These are phyloP conservation scores for Pachyuromys duprasi DNA, from an alignment of 2,797 vertebrate species.

Conservation along the genomic window DNA sequence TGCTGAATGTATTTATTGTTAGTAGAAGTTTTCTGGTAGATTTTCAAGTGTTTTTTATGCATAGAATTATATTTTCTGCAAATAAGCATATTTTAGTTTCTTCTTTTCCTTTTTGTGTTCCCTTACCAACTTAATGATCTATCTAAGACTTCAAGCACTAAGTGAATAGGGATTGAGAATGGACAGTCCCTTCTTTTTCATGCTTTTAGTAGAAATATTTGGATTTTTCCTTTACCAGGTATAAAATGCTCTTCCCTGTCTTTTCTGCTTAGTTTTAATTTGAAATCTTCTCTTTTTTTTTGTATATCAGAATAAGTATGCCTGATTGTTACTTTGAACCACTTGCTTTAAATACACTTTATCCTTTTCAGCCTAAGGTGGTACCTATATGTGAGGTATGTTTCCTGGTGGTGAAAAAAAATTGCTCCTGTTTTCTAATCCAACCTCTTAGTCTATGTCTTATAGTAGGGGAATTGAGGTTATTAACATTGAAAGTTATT, in stretches of 20 bases:
- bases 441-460: background rate
- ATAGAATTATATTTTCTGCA: background rate
- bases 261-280: background rate
- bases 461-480: background rate
- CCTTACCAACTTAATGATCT: background rate
- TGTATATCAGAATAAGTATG: background rate
- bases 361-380: background rate
- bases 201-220: background rate
- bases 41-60: background rate
- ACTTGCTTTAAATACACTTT: background rate
- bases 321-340: background rate
- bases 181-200: background rate
- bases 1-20: background rate
- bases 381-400: background rate
- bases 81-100: background rate
- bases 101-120: background rate
- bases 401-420: background rate
- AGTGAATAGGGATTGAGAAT: background rate
- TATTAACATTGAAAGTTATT: background rate
- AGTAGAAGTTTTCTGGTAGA: background rate
- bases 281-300: background rate
- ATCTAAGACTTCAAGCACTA: background rate
- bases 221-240: background rate
- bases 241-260: background rate
- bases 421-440: background rate